Conservation (phyloP, 2,797 vertebrate genomes). For the Enteromius mattozi region DNA sequence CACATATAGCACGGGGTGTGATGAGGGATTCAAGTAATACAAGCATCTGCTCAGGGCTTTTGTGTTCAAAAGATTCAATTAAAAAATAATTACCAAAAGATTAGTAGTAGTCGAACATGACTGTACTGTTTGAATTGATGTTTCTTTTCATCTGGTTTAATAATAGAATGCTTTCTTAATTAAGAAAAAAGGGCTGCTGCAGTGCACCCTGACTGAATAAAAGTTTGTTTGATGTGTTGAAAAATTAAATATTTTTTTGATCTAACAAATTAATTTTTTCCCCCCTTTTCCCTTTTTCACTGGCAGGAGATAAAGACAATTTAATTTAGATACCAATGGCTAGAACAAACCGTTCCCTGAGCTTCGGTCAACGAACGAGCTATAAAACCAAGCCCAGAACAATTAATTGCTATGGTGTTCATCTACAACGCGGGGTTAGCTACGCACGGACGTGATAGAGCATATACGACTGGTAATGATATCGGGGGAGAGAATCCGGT, state of each 20-base stretch:
- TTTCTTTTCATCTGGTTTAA: constrained; percentile 88
- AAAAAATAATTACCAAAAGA: constrained; percentile 90
- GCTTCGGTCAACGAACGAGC: constrained; percentile 69
- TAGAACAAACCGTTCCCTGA: constrained; percentile 71
- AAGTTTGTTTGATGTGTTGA: constrained; percentile 85
- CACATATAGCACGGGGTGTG: constrained; percentile 68
- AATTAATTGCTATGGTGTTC: constrained; percentile 68
- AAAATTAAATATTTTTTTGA: constrained; percentile 86
- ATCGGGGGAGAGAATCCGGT: constrained; percentile 49
- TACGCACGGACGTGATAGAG: constrained; percentile 53
- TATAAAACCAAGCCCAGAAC: constrained; percentile 68
- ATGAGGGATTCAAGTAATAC: constrained; percentile 77
- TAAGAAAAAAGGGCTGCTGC: constrained; percentile 78
- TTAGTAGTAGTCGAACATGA: constrained; percentile 85
- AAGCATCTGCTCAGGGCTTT: constrained; percentile 85
- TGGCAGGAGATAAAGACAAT: constrained; percentile 83
- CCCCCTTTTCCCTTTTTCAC: constrained; percentile 66
- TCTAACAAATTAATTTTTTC: constrained; percentile 85
- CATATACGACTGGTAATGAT: constrained; percentile 63
- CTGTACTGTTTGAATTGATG: constrained; percentile 86
- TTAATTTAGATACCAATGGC: constrained; percentile 84
- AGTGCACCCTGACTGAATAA: constrained; percentile 81
- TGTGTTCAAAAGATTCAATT: constrained; percentile 91
- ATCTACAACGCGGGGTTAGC: constrained; percentile 54
- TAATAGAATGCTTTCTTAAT: constrained; percentile 87